Conservation (phyloP, 2,797 vertebrate genomes). For the Psittacula echo region DNA sequence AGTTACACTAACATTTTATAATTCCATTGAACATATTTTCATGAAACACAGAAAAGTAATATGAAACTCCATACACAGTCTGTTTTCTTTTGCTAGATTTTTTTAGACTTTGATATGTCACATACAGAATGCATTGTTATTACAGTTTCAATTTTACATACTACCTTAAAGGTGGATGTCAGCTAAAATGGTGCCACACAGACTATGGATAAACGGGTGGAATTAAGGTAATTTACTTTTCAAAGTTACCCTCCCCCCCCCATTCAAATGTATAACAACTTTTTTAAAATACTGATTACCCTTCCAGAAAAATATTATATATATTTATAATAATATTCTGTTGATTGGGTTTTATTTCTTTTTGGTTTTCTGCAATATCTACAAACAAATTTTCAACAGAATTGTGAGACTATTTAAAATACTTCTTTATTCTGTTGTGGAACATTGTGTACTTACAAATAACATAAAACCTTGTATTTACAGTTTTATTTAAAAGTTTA, state of each 20-base stretch:
- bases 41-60: not conserved
- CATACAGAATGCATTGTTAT: not conserved
- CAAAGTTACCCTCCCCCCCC: not conserved
- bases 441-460: not conserved
- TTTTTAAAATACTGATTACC: not conserved
- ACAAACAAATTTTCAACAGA: not conserved
- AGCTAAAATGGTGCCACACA: not conserved
- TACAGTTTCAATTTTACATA: not conserved
- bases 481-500: not conserved
- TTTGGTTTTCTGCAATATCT: not conserved
- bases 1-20: not conserved
- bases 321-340: not conserved
- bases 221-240: slow-evolving; percentile 10
- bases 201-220: not conserved
- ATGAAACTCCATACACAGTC: not conserved
- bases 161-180: not conserved
- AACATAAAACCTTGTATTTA: not conserved
- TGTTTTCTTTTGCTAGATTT: slow-evolving; percentile 32
- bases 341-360: not conserved
- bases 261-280: not conserved
- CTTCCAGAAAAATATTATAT: not conserved
- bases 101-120: slow-evolving; percentile 45
- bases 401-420: not conserved
- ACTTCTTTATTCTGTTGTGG: not conserved
- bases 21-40: not conserved